Evolutionary conservation across 2,888 invertebrate species (phyloP).

Genomic region (Andrena dorsata): DNA sequence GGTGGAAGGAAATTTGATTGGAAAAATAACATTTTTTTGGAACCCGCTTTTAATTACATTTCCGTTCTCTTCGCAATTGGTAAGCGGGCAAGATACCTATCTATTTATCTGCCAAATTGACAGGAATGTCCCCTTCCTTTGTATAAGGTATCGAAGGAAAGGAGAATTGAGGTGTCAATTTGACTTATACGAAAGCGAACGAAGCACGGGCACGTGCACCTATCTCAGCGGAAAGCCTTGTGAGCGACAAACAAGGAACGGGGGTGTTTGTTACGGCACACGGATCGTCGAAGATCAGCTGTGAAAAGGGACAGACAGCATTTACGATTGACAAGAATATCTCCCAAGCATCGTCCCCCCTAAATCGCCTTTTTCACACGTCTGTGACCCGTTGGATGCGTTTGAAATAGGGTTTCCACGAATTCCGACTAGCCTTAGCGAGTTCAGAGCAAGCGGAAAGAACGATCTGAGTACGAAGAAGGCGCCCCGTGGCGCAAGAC

Average conservation of each 20-base stretch:
- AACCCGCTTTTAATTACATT: no score
- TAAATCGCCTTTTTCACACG: conserved; percentile 9
- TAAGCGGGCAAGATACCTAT: not conserved
- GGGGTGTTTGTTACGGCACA: conserved; percentile 44
- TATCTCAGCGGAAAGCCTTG: conserved; percentile 41
- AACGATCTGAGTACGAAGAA: not conserved
- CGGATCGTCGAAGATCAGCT: conserved; percentile 39
- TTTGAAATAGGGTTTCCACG: not conserved
- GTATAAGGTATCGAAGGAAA: not conserved
- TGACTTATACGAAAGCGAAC: conserved; percentile 38
- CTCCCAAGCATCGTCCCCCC: conserved; percentile 37
- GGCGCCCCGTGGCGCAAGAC: conserved; percentile 9
- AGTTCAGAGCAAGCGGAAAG: not conserved
- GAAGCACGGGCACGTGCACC: conserved; percentile 37
- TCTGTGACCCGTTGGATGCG: not conserved
- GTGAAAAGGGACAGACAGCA: conserved; percentile 48
- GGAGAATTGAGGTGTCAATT: conserved; percentile 38
- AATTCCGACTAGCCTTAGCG: not conserved
- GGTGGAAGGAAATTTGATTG: no score
- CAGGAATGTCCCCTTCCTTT: not conserved
- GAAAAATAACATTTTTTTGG: no score
- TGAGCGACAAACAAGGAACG: conserved; percentile 52
- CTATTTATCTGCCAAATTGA: not conserved
- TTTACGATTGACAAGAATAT: conserved; percentile 53
- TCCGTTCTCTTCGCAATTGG: no score